A percentile compares a stretch with the other conserved stretches of the same genome.
Conservation (phyloP, 2,888 invertebrate species). For the Morinoia aosen region DNA sequence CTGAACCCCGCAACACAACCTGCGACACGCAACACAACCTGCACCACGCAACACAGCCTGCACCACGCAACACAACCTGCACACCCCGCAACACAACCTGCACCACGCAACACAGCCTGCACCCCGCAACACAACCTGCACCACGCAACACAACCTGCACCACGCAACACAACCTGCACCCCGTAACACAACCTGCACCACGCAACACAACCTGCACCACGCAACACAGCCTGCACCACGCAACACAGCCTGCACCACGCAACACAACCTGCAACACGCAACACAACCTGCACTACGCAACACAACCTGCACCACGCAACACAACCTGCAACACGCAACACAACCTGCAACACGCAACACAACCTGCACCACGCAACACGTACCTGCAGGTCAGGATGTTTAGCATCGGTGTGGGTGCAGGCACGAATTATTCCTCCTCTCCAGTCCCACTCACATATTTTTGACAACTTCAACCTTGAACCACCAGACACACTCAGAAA, state of each 20-base stretch:
- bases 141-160: too few relatives aligned
- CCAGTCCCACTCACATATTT: slow-evolving; percentile 67
- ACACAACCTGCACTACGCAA: neutral
- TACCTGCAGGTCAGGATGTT: slow-evolving; percentile 66
- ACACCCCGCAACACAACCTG: too few relatives aligned
- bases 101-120: neutral
- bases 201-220: too few relatives aligned
- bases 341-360: neutral
- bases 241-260: too few relatives aligned
- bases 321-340: neutral
- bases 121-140: too few relatives aligned
- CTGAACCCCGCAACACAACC: too few relatives aligned
- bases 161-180: neutral
- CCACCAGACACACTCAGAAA: slow-evolving; percentile 65
- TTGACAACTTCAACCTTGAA: slow-evolving; percentile 65
- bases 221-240: too few relatives aligned
- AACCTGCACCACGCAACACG: slow-evolving; percentile 46
- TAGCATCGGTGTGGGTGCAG: slow-evolving; percentile 65
- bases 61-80: too few relatives aligned
- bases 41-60: too few relatives aligned
- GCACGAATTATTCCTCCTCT: slow-evolving; percentile 65
- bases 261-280: neutral
- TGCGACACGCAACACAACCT: too few relatives aligned
- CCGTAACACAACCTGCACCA: too few relatives aligned
- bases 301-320: too few relatives aligned